Evolutionary conservation across 1,140 invertebrate genomes (phyloP), one percentile per base, ranked within the genome.

Genomic region (Chironomus striatipennis): DNA sequence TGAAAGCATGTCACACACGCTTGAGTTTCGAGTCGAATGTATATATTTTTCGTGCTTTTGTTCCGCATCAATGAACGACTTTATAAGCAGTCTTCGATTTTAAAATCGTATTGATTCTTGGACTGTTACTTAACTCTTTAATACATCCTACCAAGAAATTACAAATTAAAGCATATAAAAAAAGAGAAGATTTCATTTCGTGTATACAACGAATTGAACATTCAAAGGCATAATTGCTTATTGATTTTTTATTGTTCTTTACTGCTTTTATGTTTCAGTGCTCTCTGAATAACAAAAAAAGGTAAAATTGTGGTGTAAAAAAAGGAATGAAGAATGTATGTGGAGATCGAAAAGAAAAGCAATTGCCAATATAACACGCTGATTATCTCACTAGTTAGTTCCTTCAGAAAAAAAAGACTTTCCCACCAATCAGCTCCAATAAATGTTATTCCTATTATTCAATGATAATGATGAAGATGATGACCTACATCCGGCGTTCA

Each of bases 231-330:
- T 70, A 70, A 70, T 70, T 70, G 20, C 65, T 70, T 70, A 70
- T 70, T 70, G 65, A 70, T 70, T 70, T 70, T 70, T 70, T 70
- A 70, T 70, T 70, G 65, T 70, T 70, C 65, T 21, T 70, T 21
- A 18, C 18, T 57, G 47, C 12, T 5, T 57, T 12, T 57, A 15
- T 57, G 47, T 57, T n/a, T 57, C 24, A 34, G 24, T 34, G 24
- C 24, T 34, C n/a, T n/a, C n/a, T n/a, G n/a, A n/a, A n/a, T n/a
- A n/a, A n/a, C n/a, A n/a, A n/a, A n/a, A n/a, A n/a, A n/a, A n/a
- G n/a, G n/a, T n/a, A n/a, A n/a, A n/a, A n/a, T n/a, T n/a, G n/a
- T 34, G 5, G 24, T 34, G 24, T 34, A 34, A 34, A 34, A 34
- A 34, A 34, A 34, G 24, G 24, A 34, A 34, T 5, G 24, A 34